Conservation (phyloP, 2,113 vertebrate genomes). For the Forbesichthys papilliferus region DNA sequence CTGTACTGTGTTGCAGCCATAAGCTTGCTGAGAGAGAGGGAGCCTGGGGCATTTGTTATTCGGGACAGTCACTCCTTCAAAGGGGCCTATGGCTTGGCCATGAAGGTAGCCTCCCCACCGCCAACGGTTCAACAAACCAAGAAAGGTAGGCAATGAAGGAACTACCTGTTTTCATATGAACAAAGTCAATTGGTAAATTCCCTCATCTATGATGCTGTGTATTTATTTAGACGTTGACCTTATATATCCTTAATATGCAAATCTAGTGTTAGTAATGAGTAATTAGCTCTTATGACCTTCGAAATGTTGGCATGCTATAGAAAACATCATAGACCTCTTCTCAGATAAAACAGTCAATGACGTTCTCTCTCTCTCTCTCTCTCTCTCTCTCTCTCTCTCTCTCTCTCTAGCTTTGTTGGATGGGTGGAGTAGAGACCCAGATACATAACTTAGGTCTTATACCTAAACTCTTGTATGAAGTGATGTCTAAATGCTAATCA, state of each 20-base stretch:
- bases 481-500: constrained; percentile 32
- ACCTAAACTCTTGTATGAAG: constrained; percentile 19
- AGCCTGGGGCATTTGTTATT: constrained; percentile 94
- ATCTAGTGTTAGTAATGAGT: no score
- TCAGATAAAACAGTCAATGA: background rate
- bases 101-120: constrained; percentile 95
- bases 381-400: background rate
- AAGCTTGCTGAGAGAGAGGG: constrained; percentile 85
- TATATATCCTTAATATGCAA: no score
- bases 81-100: constrained; percentile 92
- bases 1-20: constrained; percentile 79
- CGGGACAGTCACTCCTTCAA: constrained; percentile 97
- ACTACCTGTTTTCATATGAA: no score
- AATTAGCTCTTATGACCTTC: background rate
- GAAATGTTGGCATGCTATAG: background rate
- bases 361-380: background rate
- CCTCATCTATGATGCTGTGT: no score
- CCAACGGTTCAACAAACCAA: constrained; percentile 89
- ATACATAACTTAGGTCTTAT: constrained; percentile 7
- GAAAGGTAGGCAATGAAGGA: constrained; percentile 82
- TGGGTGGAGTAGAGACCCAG: background rate
- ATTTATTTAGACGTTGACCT: no score
- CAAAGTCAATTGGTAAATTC: no score
- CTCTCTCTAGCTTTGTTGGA: constrained; percentile 9
- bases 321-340: background rate